These are phyloP conservation scores for Norana najaformis DNA, from an alignment of 2,888 invertebrate genomes.

Conservation along the genomic window DNA sequence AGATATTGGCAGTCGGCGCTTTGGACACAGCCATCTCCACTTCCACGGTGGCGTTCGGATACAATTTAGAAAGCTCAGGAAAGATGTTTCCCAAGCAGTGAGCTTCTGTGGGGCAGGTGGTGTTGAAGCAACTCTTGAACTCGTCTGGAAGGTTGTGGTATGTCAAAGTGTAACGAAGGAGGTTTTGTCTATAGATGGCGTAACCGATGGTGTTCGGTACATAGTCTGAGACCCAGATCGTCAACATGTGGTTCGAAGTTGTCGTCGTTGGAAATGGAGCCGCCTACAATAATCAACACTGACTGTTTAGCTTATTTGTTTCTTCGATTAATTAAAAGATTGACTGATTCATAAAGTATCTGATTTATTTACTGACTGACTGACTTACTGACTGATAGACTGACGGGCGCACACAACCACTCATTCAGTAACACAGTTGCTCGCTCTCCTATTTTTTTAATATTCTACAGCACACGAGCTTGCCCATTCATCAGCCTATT, in stretches of 20 bases:
- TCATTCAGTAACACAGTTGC: too few relatives aligned
- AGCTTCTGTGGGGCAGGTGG: not conserved
- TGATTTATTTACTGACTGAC: too few relatives aligned
- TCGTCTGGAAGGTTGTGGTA: not conserved
- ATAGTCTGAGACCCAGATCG: not conserved
- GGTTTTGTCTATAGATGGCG: not conserved
- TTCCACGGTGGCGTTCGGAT: constrained; percentile 14
- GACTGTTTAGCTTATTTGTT: too few relatives aligned
- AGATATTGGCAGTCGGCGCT: not conserved
- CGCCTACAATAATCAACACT: not conserved
- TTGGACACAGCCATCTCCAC: not conserved
- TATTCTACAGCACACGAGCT: too few relatives aligned
- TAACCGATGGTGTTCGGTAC: not conserved
- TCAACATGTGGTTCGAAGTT: not conserved
- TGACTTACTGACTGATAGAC: too few relatives aligned
- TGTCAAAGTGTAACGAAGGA: not conserved
- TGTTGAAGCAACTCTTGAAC: not conserved
- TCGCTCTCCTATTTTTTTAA: too few relatives aligned
- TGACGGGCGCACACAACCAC: too few relatives aligned
- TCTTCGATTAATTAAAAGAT: too few relatives aligned
- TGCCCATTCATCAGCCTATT: too few relatives aligned
- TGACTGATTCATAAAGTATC: too few relatives aligned
- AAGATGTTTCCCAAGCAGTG: not conserved
- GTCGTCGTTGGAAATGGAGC: not conserved
- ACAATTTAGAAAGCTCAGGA: not conserved